Evolutionary conservation across 2,797 vertebrate genomes (phyloP).

Genomic region (Euphonia xanthogaster): DNA sequence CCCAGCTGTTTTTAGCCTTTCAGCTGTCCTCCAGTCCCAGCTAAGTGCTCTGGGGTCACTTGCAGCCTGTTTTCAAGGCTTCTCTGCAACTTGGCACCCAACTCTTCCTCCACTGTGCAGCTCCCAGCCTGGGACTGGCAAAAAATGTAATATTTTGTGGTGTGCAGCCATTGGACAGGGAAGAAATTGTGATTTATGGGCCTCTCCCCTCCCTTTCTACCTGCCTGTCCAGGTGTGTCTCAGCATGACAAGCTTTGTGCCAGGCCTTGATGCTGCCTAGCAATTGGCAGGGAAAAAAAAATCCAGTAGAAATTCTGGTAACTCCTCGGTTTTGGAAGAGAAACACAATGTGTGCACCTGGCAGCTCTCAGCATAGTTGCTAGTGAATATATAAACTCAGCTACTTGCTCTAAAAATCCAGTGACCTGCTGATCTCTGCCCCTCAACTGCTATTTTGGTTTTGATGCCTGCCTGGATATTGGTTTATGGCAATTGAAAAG

Average conservation of each 20-base stretch:
- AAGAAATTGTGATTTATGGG: neutral
- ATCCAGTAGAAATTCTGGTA: neutral
- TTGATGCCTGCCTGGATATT: neutral
- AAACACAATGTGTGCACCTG: fast-evolving
- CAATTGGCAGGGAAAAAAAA: neutral
- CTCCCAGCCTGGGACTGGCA: neutral
- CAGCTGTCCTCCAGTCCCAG: neutral
- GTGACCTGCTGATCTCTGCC: neutral
- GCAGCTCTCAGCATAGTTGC: neutral
- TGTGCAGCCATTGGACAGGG: neutral
- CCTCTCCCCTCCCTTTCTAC: neutral
- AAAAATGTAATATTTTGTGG: neutral
- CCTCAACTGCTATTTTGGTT: neutral
- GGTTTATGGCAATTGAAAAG: neutral
- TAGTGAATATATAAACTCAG: neutral
- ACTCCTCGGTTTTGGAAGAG: neutral
- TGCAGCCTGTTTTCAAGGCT: neutral
- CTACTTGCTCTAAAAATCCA: neutral
- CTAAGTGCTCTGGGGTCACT: neutral
- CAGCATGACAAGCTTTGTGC: neutral
- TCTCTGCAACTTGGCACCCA: neutral
- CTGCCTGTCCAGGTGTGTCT: neutral
- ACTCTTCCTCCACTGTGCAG: neutral
- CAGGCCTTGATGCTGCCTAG: neutral
- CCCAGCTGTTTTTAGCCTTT: neutral